Evolutionary conservation across 2,797 vertebrate species (phyloP), one percentile per base, ranked within the genome.

Genomic region (Scleropages formosus): DNA sequence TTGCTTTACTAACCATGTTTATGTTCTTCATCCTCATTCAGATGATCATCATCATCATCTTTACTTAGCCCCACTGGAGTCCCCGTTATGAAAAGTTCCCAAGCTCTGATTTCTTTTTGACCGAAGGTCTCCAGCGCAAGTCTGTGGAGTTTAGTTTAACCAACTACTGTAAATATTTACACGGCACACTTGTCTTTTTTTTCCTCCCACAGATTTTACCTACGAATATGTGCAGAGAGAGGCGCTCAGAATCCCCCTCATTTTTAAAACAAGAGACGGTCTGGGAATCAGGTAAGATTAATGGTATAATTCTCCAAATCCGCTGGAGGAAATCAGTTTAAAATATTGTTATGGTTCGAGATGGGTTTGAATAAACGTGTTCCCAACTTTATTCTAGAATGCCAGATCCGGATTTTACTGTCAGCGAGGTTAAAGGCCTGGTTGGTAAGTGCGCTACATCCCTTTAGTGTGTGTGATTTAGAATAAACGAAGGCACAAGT

Each of bases 181-280:
- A 56, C 10, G 56, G 53, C 18, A 3, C 18, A 56, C 53, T 27
- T 69, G n/a, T n/a, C n/a, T n/a, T 3, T 9, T 69, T 22, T 69
- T 58, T 56, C 68, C 44, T 51, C 56, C 56, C 69, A 79, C 92
- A 99, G 97, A 98, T 87, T 98, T 99, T 84, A 96, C 95, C 58
- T 98, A 96, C 89, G 96, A 96, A 77, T 98, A 98, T 64, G 96
- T 97, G 82, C 97, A 99, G 84, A 95, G 88, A 88, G 96, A 99
- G 87, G 96, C 95, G 65, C 94, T 99, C 68, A 89, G 90, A 84
- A 88, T 92, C 71, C 97, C 97, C 10, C 94, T 99, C 65, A 87
- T 99, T 82, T 99, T 99, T 87, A 93, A 92, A 88, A 93, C 92
- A 83, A 96, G 95, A 87, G 93, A 95, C 80, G 96, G 95, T 85